Evolutionary conservation across 2,888 invertebrate species (phyloP).

Genomic region (Dynastes maya): DNA sequence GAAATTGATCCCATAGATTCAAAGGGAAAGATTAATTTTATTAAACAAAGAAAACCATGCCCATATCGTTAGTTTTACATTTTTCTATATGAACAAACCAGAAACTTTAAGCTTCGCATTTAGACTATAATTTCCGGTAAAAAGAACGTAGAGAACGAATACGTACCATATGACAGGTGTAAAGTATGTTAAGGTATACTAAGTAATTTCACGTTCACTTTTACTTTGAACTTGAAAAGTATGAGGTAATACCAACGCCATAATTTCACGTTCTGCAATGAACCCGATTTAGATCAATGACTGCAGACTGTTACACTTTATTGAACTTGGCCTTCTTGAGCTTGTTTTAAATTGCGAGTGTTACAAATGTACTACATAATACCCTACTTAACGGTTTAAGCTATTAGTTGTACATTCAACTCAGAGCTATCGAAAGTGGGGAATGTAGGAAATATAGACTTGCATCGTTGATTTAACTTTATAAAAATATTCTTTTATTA

Average conservation of each 20-base stretch:
- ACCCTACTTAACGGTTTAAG: not conserved
- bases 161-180: conserved; percentile 8
- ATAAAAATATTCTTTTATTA: too few species aligned
- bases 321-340: conserved; percentile 39
- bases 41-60: too few species aligned
- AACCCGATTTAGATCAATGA: conserved; percentile 42
- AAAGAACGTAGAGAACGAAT: not conserved
- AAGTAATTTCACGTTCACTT: conserved; percentile 34
- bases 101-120: too few species aligned
- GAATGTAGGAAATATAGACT: too few species aligned
- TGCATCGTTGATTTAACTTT: too few species aligned
- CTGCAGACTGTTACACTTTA: conserved; percentile 35
- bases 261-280: conserved; percentile 32
- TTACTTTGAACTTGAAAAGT: conserved; percentile 40
- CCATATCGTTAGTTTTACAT: too few species aligned
- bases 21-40: too few species aligned
- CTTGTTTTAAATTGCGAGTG: conserved; percentile 7
- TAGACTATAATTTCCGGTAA: too few species aligned
- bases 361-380: conserved; percentile 17
- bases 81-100: too few species aligned
- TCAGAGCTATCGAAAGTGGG: too few species aligned
- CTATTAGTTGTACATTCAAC: too few species aligned
- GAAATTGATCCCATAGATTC: too few species aligned
- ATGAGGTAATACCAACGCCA: conserved; percentile 29
- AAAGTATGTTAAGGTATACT: conserved; percentile 13